Evolutionary conservation across 2,113 vertebrate species (phyloP), one percentile per base, ranked within the genome.

Genomic region (Tragelaphus scriptus): DNA sequence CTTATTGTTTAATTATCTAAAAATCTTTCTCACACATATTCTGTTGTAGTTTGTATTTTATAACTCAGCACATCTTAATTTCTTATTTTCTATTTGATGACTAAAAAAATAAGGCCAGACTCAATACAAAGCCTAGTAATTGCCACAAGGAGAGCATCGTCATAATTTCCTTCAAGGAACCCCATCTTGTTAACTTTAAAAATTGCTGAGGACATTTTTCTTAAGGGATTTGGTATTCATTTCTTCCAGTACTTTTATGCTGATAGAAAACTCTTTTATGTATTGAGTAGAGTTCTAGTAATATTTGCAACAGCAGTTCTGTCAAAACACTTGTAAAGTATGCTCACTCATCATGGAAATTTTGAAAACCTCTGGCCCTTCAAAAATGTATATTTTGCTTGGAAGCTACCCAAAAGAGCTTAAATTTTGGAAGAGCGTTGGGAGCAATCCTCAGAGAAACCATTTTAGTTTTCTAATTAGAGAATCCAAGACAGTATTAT

Each of bases 391-490:
- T 90, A 30, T 85, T 97, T 63, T 92, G 51, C 28, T 13, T 63
- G 40, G 71, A 65, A 98, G 77, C 71, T 97, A 6, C 93, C 10
- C 30, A 25, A 77, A 96, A 36, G 4, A 79, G 21, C 79, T 85
- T 36, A 95, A 28, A 87, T 44, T 98, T 95, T 79, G 81, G 30
- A 91, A 90, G 11, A 59, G 14, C 3, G 16, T 11, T 93, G 85
- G 58, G 59, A 91, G 6, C 8, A 88, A 28, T 88, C 9, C 23
- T 94, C 28, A 47, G 44, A 94, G 85, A 94, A 98, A 16, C 40
- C 49, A 85, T 88, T 59, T 97, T 96, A 77, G 32, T 65, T 97
- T 97, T 97, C 61, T 97, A 90, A 87, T 96, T 84, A 97, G 71
- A 88, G 30, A 98, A 16, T 55, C 44, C 90, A 97, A n/a, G 28